Evolutionary conservation across 2,113 vertebrate species (phyloP).

Genomic region (Bungarus multicinctus): DNA sequence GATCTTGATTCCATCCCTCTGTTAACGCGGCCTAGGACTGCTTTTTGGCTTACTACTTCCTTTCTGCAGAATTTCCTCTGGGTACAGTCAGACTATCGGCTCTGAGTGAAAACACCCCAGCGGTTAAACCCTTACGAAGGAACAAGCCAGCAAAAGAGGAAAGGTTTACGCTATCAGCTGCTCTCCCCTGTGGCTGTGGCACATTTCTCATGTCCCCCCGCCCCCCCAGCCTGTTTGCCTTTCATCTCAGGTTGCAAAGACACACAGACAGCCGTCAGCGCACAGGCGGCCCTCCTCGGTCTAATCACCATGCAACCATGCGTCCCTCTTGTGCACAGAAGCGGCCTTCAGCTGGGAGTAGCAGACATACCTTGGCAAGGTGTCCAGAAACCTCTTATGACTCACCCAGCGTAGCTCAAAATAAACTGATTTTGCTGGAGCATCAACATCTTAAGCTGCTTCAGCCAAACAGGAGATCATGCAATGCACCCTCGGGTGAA

Average conservation of each 20-base stretch:
- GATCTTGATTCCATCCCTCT: too few species aligned
- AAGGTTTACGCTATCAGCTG: background rate
- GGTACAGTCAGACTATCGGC: background rate
- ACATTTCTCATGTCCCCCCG: constrained; percentile 31
- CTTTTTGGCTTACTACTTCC: too few species aligned
- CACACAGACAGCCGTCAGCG: background rate
- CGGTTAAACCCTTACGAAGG: background rate
- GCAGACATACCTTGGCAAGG: background rate
- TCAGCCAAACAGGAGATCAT: background rate
- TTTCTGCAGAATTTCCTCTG: background rate
- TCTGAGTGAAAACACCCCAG: background rate
- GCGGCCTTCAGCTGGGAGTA: background rate
- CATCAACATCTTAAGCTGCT: background rate
- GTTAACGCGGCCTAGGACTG: too few species aligned
- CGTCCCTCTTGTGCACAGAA: background rate
- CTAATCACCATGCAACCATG: background rate
- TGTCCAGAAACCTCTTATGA: background rate
- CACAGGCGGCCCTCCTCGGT: background rate
- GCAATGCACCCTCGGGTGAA: background rate
- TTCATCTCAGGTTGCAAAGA: background rate
- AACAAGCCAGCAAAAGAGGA: background rate
- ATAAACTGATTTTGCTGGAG: background rate
- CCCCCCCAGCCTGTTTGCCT: background rate
- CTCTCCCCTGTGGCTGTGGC: background rate
- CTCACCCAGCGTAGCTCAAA: background rate